A percentile compares a stretch with the other conserved stretches of the same genome.
These are phyloP conservation scores for Plutomurus gul DNA, from an alignment of 1,140 invertebrate species.

Conservation along the genomic window DNA sequence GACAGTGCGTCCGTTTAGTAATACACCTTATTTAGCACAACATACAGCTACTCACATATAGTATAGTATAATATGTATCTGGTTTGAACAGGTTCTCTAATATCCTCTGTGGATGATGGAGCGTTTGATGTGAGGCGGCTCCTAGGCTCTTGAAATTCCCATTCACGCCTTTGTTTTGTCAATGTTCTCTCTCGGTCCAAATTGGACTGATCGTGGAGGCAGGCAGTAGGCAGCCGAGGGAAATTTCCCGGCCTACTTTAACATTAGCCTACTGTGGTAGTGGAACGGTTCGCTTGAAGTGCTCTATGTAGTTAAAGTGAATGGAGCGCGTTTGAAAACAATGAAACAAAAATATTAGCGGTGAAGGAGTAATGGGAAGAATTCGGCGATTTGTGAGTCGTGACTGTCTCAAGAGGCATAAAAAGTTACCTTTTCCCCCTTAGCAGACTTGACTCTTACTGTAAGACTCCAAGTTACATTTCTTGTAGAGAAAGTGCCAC, in stretches of 20 bases:
- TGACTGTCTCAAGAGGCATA: not conserved
- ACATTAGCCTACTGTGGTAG: not conserved
- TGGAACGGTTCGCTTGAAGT: not conserved
- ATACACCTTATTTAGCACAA: no score
- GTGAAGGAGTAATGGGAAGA: not conserved
- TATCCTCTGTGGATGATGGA: conserved; percentile 14
- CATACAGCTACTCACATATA: no score
- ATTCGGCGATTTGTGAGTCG: not conserved
- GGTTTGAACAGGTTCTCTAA: conserved; percentile 1
- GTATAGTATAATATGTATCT: no score
- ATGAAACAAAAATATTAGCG: not conserved
- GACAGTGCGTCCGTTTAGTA: not conserved
- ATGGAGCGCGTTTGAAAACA: not conserved
- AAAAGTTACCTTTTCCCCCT: not conserved
- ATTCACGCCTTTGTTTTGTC: conserved; percentile 23
- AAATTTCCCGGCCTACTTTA: not conserved
- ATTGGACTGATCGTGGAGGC: no score
- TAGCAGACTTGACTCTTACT: not conserved
- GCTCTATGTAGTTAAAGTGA: not conserved
- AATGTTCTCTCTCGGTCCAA: no score
- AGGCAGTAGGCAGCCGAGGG: no score
- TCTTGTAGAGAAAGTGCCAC: no score
- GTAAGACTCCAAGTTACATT: no score
- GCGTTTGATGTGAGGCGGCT: not conserved
- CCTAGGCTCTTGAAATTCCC: conserved; percentile 1